phyloP scores from a whole-genome alignment of 1,140 invertebrate species.

The Lanistes nyassanus region DNA sequence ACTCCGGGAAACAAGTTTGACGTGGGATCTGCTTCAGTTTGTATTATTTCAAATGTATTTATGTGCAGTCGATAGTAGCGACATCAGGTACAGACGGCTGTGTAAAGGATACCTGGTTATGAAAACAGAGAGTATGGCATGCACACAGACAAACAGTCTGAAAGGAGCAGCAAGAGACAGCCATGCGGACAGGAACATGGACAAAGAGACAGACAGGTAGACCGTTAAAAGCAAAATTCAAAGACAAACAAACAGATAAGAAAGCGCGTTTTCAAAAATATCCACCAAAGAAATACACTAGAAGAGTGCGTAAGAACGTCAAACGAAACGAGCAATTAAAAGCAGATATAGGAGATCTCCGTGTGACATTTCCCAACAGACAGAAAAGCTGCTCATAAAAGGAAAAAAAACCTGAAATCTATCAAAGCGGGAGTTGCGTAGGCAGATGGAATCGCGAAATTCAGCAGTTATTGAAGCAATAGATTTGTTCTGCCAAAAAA shows the following conservation, averaged over 20 bases:
- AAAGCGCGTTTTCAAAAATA: neutral
- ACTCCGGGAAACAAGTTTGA: no score
- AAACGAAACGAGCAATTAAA: neutral
- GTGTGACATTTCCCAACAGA: neutral
- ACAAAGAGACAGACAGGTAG: neutral
- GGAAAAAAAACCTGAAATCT: neutral
- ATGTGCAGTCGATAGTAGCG: no score
- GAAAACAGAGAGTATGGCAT: no score
- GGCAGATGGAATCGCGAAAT: no score
- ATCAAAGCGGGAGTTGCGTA: neutral
- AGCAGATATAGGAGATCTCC: neutral
- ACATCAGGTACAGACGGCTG: no score
- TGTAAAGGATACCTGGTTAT: no score
- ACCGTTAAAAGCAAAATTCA: neutral
- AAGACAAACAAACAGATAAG: neutral
- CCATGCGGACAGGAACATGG: slow-evolving; percentile 8
- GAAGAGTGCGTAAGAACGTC: neutral
- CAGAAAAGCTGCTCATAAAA: neutral
- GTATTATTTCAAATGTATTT: no score
- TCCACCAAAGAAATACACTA: neutral
- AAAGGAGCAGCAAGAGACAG: neutral
- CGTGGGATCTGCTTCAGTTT: no score
- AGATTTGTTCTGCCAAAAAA: no score
- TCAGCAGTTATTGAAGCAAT: no score
- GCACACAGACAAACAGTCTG: no score